A percentile compares a stretch with the other conserved stretches of the same genome.
These are phyloP conservation scores for Pongo abelii DNA, from an alignment of 2,113 vertebrate species.

Conservation along the genomic window DNA sequence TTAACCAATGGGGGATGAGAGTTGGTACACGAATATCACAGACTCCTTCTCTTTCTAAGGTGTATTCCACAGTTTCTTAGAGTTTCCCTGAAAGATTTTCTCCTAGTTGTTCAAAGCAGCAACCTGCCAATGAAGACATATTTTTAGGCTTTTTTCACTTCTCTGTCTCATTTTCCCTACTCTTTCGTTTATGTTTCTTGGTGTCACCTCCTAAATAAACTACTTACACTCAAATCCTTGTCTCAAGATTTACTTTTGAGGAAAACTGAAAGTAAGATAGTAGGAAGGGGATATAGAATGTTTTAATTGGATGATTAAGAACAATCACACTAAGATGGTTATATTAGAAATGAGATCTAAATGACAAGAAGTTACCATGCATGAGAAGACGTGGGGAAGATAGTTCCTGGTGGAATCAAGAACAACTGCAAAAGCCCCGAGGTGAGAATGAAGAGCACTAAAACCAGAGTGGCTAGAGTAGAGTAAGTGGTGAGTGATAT, in stretches of 20 bases:
- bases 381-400: neutral
- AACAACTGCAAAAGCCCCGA: neutral
- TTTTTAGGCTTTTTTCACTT: neutral
- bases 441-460: neutral
- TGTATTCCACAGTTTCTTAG: neutral
- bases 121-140: neutral
- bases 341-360: neutral
- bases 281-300: neutral
- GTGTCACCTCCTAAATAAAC: neutral
- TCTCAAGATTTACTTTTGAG: conserved; percentile 9
- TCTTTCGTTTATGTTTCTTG: neutral
- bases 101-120: neutral
- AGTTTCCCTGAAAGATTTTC: neutral
- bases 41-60: neutral
- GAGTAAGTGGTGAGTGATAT: neutral
- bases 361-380: neutral
- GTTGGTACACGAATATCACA: neutral
- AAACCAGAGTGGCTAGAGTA: neutral
- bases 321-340: neutral
- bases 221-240: neutral
- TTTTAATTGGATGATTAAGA: neutral
- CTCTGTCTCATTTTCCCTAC: neutral
- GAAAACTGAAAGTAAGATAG: neutral
- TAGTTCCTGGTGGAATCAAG: neutral
- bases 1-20: neutral